Evolutionary conservation across 2,797 vertebrate genomes (phyloP), one percentile per base, ranked within the genome.

Genomic region (Lagocephalus sceleratus): DNA sequence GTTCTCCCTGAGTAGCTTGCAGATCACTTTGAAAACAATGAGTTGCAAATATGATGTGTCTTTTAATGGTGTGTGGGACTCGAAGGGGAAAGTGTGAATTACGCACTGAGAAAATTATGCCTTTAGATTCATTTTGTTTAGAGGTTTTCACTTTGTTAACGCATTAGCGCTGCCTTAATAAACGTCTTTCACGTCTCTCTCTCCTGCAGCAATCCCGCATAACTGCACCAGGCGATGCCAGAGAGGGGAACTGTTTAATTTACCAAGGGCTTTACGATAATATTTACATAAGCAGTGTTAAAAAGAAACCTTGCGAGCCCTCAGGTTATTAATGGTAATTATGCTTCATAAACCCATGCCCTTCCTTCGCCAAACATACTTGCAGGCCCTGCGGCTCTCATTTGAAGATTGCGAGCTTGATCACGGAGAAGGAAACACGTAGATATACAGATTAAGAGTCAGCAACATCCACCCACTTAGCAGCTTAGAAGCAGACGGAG

Each of bases 271-370:
- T 55, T 66, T 73, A 70, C 71, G 66, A 85, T 73, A 81, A 86
- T 82, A 85, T 87, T 87, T 88, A 84, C 80, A 84, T 68, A 78
- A 76, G 73, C 74, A 64, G 60, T 73, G 73, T 82, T 81, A 47
- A 79, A 82, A 68, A 74, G 69, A 77, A 85, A 79, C 68, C 79
- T 68, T 76, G 60, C 73, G 43, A 73, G 75, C 73, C 82, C 76
- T 61, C 4, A 72, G 76, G 86, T 83, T 85, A 86, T 85, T 81
- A 84, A 66, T 43, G 35, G 54, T 82, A 87, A 81, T 87, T 85
- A 83, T 78, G 54, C 62, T 68, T 79, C 68, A 76, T 85, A 81
- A 85, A 85, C 76, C 74, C 54, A 51, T 63, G 75, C 61, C 77
- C 64, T 81, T 73, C 79, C 66, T 63, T 85, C 71, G 71, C 79